Evolutionary conservation across 2,797 vertebrate species (phyloP).

Genomic region (Anas flavirostris): DNA sequence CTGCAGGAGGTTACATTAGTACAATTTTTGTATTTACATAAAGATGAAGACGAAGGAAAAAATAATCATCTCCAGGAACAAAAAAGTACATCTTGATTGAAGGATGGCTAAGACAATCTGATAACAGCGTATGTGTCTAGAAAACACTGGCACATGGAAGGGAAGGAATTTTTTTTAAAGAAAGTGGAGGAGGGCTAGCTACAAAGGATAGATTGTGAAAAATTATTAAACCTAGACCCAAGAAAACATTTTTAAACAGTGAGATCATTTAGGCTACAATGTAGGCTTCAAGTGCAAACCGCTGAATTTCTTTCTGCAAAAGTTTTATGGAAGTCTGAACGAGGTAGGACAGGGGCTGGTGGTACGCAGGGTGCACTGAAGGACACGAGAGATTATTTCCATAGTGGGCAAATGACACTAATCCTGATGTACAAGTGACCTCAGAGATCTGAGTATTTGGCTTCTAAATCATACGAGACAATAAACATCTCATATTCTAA

Average conservation of each 20-base stretch:
- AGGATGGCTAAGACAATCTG: conserved; percentile 66
- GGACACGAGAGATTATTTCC: not conserved
- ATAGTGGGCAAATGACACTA: not conserved
- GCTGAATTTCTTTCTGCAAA: conserved; percentile 7
- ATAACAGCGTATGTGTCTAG: conserved; percentile 63
- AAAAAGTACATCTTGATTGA: conserved; percentile 70
- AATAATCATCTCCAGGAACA: conserved; percentile 50
- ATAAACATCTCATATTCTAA: not conserved
- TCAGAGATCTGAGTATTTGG: not conserved
- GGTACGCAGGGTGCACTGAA: accelerated
- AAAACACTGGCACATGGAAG: conserved; percentile 61
- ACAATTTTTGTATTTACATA: conserved; percentile 59
- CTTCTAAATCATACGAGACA: not conserved
- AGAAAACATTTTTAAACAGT: conserved; percentile 53
- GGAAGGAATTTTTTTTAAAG: conserved; percentile 33
- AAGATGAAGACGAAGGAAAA: conserved; percentile 49
- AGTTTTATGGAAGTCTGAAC: not conserved
- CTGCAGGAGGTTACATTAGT: conserved; percentile 59
- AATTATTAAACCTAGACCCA: conserved; percentile 62
- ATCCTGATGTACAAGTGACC: not conserved
- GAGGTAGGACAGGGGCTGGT: not conserved
- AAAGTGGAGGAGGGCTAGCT: conserved; percentile 55
- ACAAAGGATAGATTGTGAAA: conserved; percentile 42
- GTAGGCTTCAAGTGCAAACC: conserved; percentile 22
- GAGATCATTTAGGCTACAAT: conserved; percentile 45